phyloP scores from a whole-genome alignment of 2,797 vertebrate species.

The Mormyrus proboscirostris region DNA sequence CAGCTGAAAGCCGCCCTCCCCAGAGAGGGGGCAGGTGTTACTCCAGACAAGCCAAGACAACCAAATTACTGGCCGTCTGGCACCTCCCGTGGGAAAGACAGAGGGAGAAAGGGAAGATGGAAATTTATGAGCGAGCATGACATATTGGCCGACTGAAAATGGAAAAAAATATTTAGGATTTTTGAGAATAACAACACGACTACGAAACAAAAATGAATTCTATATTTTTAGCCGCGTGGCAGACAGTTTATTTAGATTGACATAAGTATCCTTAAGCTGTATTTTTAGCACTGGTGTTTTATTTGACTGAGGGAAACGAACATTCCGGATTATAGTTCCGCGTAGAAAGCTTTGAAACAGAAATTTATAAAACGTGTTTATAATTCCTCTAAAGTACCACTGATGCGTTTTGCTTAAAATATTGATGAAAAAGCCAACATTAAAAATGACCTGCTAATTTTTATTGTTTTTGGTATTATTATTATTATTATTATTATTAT shows the following conservation, averaged over 20 bases:
- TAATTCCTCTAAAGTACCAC: background rate
- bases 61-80: conserved; percentile 99
- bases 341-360: background rate
- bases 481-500: background rate
- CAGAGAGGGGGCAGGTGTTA: conserved; percentile 97
- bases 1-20: conserved; percentile 70
- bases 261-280: background rate
- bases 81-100: conserved; percentile 87
- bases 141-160: conserved; percentile 26
- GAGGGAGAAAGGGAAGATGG: conserved; percentile 55
- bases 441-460: background rate
- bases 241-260: background rate
- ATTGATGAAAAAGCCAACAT: background rate
- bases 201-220: background rate
- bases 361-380: background rate
- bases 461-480: background rate
- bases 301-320: background rate
- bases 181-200: background rate
- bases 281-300: background rate
- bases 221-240: background rate
- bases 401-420: background rate
- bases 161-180: conserved; percentile 15
- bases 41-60: conserved; percentile 98
- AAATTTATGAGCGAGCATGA: conserved; percentile 30
- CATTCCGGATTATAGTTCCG: background rate